These are phyloP conservation scores for Willisornis vidua DNA, from an alignment of 2,113 vertebrate genomes.

Conservation along the genomic window DNA sequence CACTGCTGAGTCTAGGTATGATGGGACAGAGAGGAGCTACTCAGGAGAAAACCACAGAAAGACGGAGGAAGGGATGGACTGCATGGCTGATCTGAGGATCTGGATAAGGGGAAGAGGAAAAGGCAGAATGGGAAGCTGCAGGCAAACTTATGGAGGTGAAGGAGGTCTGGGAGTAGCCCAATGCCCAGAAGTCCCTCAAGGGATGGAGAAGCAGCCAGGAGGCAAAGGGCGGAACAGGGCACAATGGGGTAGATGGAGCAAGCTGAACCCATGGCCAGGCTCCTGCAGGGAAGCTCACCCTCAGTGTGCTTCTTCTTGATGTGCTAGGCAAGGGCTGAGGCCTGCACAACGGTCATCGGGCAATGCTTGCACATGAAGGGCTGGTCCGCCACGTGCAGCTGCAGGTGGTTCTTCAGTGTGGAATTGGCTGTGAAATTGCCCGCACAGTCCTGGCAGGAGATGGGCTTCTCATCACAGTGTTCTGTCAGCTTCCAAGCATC, in stretches of 20 bases:
- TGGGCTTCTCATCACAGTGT: conserved; percentile 89
- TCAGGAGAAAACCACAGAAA: background rate
- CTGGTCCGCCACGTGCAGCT: conserved; percentile 87
- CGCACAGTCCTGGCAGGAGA: conserved; percentile 84
- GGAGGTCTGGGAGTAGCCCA: background rate
- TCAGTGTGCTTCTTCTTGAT: conserved; percentile 91
- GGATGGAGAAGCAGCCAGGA: background rate
- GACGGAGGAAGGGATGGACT: background rate
- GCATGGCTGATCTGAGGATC: background rate
- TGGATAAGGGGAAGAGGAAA: background rate
- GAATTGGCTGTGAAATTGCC: conserved; percentile 88
- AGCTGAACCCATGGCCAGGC: background rate
- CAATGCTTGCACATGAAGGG: conserved; percentile 89
- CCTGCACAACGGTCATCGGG: conserved; percentile 87
- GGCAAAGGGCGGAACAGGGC: background rate
- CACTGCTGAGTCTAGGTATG: background rate
- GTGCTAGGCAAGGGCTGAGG: conserved; percentile 88
- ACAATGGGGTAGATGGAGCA: background rate
- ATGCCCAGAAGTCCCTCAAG: background rate
- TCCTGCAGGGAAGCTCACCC: conserved; percentile 63
- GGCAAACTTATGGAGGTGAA: background rate
- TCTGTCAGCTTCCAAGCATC: conserved; percentile 85
- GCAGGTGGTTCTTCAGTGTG: conserved; percentile 88
- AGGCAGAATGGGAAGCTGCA: background rate
- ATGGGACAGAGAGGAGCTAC: background rate